phyloP scores from a whole-genome alignment of 2,797 vertebrate genomes.

The Sibirionetta formosa region DNA sequence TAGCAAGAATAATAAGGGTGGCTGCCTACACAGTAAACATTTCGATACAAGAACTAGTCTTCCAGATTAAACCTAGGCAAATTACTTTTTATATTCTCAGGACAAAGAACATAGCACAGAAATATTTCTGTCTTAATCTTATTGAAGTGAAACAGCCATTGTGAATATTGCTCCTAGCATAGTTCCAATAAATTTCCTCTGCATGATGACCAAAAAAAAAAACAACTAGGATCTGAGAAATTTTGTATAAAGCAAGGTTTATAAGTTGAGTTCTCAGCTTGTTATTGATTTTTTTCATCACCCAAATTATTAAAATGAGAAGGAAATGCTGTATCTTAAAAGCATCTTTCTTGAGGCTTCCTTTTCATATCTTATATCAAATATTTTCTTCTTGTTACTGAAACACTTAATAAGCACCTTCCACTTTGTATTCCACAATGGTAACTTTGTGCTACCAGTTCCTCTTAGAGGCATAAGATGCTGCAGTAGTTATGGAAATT shows the following conservation, averaged over 20 bases:
- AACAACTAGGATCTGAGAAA: neutral
- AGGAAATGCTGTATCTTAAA: neutral
- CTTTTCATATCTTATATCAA: constrained; percentile 11
- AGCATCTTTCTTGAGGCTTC: neutral
- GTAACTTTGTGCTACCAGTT: constrained; percentile 2
- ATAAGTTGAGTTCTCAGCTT: neutral
- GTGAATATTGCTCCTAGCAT: neutral
- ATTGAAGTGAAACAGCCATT: neutral
- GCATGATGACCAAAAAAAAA: neutral
- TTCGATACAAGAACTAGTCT: neutral
- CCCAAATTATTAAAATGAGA: neutral
- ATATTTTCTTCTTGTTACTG: constrained; percentile 3
- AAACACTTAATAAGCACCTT: constrained; percentile 56
- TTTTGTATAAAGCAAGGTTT: neutral
- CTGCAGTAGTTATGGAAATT: constrained; percentile 64
- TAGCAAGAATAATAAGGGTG: neutral
- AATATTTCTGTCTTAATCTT: neutral
- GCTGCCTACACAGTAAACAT: neutral
- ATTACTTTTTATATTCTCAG: neutral
- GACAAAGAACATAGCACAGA: neutral
- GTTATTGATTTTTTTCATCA: neutral
- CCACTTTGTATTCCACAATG: constrained; percentile 35
- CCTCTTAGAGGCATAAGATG: constrained; percentile 29
- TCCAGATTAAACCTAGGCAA: neutral
- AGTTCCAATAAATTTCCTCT: neutral